A percentile compares a stretch with the other conserved stretches of the same genome.
phyloP scores from a whole-genome alignment of 2,797 vertebrate species.

The Cossypha heuglini region DNA sequence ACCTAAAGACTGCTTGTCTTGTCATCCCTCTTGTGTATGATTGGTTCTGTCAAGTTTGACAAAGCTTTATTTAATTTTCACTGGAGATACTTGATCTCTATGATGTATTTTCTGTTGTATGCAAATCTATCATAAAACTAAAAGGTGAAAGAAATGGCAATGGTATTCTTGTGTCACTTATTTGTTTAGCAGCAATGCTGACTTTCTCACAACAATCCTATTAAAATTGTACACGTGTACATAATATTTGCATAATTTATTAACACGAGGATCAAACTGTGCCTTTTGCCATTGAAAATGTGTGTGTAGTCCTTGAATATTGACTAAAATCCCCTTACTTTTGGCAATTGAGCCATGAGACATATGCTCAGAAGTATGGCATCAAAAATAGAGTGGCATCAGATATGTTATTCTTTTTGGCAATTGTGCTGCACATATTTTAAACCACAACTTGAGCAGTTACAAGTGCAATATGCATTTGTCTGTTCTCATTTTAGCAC shows the following conservation, averaged over 20 bases:
- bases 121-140: conserved; percentile 75
- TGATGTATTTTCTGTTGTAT: conserved; percentile 79
- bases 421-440: conserved; percentile 51
- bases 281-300: conserved; percentile 72
- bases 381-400: conserved; percentile 18
- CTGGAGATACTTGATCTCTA: conserved; percentile 79
- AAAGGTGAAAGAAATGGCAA: conserved; percentile 74
- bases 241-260: conserved; percentile 72
- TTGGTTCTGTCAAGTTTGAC: conserved; percentile 84
- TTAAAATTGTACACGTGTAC: conserved; percentile 65
- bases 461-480: conserved; percentile 52
- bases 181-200: conserved; percentile 60
- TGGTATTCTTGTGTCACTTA: conserved; percentile 60
- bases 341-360: conserved; percentile 68
- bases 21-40: conserved; percentile 80
- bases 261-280: conserved; percentile 54
- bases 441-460: conserved; percentile 59
- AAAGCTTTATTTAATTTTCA: conserved; percentile 84
- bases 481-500: conserved; percentile 11
- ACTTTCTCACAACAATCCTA: conserved; percentile 60
- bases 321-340: conserved; percentile 70
- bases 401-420: conserved; percentile 52
- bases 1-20: conserved; percentile 81
- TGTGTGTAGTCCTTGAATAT: conserved; percentile 65
- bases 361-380: conserved; percentile 72